Conservation (phyloP, 2,888 invertebrate genomes). For the Diloba caeruleocephala region DNA sequence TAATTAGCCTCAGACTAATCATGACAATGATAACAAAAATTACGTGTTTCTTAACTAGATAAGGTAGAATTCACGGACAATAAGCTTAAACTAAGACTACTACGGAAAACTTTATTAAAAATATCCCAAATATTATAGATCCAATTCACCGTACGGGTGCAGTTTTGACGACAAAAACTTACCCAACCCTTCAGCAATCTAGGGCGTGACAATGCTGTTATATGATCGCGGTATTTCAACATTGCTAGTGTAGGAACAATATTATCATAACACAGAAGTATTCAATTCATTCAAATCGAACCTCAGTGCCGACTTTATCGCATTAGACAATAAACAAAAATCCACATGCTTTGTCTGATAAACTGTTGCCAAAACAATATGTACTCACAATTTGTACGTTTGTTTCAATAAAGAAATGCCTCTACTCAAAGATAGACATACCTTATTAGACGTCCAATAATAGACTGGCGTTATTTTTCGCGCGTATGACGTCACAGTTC, state of each 20-base stretch:
- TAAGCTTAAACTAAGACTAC: no score
- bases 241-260: constrained; percentile 22
- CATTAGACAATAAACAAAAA: constrained; percentile 42
- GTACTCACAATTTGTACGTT: constrained; percentile 24
- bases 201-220: no score
- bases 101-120: no score
- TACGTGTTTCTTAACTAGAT: no score
- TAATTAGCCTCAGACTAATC: no score
- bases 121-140: no score
- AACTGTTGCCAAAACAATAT: constrained; percentile 30
- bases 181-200: no score
- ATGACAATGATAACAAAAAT: no score
- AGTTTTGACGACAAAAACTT: no score
- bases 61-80: no score
- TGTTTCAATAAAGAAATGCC: constrained; percentile 18
- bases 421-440: constrained; percentile 27
- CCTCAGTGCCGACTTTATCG: constrained; percentile 32
- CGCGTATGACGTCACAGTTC: constrained; percentile 43
- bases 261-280: constrained; percentile 33
- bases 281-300: constrained; percentile 43
- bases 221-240: neutral
- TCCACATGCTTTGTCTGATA: constrained; percentile 32
- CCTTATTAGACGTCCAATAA: constrained; percentile 30
- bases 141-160: no score
- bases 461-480: constrained; percentile 49